phyloP scores from a whole-genome alignment of 2,797 vertebrate genomes.

The Cuniculus paca region DNA sequence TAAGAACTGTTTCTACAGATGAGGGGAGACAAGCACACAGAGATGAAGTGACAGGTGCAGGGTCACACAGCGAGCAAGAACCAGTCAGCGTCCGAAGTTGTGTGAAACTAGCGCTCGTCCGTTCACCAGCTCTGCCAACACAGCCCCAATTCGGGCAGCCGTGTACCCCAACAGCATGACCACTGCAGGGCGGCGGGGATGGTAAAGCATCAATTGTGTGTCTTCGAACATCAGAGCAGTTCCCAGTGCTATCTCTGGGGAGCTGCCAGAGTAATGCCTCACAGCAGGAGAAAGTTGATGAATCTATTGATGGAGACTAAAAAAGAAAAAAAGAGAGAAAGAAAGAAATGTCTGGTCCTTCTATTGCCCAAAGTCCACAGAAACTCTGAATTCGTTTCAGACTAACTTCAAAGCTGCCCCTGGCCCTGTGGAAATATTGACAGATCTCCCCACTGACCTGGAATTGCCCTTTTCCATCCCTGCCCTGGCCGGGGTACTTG shows the following conservation, averaged over 20 bases:
- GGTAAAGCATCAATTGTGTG: background rate
- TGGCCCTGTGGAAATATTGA: background rate
- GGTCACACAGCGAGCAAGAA: background rate
- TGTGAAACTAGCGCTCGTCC: background rate
- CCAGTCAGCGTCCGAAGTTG: background rate
- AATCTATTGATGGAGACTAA: background rate
- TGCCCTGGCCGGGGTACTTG: background rate
- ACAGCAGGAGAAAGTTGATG: background rate
- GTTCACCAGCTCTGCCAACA: background rate
- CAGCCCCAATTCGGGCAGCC: background rate
- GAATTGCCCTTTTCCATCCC: background rate
- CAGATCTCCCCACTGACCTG: background rate
- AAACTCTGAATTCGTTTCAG: conserved; percentile 55
- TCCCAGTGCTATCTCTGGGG: background rate
- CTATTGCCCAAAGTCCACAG: conserved; percentile 40
- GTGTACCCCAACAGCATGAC: background rate
- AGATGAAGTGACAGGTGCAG: background rate
- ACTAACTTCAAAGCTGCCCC: conserved; percentile 52
- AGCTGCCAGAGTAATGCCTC: background rate
- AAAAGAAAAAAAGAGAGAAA: background rate
- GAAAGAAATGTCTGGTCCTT: conserved; percentile 25
- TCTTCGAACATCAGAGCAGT: background rate
- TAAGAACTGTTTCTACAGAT: background rate
- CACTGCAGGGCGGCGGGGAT: background rate
- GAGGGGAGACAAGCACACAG: background rate